Evolutionary conservation across 1,140 invertebrate genomes (phyloP), one percentile per base, ranked within the genome.

Genomic region (Bombus haemorrhoidalis): DNA sequence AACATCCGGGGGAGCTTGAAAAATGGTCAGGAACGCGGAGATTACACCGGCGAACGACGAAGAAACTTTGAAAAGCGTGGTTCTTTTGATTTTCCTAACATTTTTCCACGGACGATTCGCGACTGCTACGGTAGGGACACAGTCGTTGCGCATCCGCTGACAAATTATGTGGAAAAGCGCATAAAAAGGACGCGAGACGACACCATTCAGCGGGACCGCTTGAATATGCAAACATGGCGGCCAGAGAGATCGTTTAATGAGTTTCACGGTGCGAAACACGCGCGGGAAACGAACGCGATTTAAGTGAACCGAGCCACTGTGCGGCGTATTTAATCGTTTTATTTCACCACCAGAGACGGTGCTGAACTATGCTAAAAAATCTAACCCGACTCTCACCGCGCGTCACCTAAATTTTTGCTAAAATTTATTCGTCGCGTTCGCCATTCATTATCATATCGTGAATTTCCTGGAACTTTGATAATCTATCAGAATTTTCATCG

Each of bases 111-210:
- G 37, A 43, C 66, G 77, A 68, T 39, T 72, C 72, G 53, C 22
- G 37, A 34, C 37, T 72, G 59, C 62, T 3, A 10, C 62, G 37
- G 66, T 2, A 12, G 59, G 32, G 13, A 57, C 47, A 43, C 28
- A 81, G 53, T 34, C 47, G 72, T 75, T 43, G 71, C 75, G 75
- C 85, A 83, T 80, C 68, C 76, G 87, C 37, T 89, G 88, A 89
- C 88, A 89, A 89, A 89, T 89, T 89, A 86, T 84, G 84, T 62
- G 88, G 88, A 89, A 89, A 89, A 86, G 37, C 64, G 88, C 62
- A 81, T 78, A 86, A 86, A 89, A 89, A 89, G 72, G 76, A 76
- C 71, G 74, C 69, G 78, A 59, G 87, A 68, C 83, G 87, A 87
- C 78, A 64, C 71, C 81, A 84, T 82, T 81, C 79, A 82, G 18